Conservation (phyloP, 1,140 invertebrate species). For the Phthorimaea operculella region DNA sequence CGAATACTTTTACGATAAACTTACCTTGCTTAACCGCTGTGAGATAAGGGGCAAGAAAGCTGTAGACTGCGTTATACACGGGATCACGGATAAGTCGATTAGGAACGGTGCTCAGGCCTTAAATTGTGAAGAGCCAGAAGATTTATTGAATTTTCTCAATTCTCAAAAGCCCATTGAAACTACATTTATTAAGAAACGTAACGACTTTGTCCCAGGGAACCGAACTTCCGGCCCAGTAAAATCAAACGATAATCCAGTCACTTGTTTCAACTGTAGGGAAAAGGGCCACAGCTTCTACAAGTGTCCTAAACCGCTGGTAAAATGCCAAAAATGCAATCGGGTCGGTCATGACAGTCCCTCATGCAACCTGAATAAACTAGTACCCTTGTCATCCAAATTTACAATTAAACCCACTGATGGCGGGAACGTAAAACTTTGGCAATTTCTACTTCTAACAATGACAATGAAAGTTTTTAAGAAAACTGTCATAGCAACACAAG, state of each 20-base stretch:
- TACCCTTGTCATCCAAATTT: neutral
- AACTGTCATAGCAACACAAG: neutral
- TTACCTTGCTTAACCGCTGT: conserved; percentile 1
- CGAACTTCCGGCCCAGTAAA: neutral
- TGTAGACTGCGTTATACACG: conserved; percentile 2
- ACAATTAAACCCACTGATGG: neutral
- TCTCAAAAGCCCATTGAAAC: neutral
- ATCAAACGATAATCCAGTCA: neutral
- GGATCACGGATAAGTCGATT: conserved; percentile 3
- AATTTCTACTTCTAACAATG: neutral
- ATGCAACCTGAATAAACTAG: neutral
- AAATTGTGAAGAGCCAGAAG: conserved; percentile 11
- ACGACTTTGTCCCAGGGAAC: neutral
- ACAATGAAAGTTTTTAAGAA: conserved; percentile 10
- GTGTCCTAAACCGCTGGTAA: neutral
- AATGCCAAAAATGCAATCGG: neutral
- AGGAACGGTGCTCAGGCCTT: conserved; percentile 9
- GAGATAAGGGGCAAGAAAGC: neutral
- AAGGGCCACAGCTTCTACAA: neutral
- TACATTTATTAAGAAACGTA: neutral
- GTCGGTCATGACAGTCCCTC: neutral
- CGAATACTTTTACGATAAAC: conserved; percentile 4
- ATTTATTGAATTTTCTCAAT: conserved; percentile 7
- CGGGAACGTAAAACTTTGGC: neutral
- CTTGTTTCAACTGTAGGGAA: neutral